Evolutionary conservation across 1,140 invertebrate species (phyloP).

Genomic region (Danaus melanippus): DNA sequence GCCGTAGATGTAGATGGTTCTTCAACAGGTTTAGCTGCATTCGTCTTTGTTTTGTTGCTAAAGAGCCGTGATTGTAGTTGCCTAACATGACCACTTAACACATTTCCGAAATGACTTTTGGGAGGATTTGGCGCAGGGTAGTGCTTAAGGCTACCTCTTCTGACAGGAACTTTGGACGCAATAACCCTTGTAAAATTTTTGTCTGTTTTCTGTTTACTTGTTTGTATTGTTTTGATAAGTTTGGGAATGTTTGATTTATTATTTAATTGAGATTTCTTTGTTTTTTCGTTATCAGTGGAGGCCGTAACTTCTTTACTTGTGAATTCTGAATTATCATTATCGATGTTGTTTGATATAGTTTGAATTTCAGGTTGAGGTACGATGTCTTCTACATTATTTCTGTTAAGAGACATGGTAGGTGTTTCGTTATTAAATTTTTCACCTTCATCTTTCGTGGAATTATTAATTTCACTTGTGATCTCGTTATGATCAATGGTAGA

Average conservation of each 20-base stretch:
- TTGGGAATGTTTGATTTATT: constrained; percentile 60
- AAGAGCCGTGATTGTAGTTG: constrained; percentile 72
- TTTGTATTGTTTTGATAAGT: constrained; percentile 39
- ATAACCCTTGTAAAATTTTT: constrained; percentile 50
- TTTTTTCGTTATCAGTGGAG: constrained; percentile 8
- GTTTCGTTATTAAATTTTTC: no score
- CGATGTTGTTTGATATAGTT: no score
- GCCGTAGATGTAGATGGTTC: constrained; percentile 45
- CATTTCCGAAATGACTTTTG: constrained; percentile 57
- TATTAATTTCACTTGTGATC: no score
- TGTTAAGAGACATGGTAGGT: no score
- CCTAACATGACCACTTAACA: constrained; percentile 70
- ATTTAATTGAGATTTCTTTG: constrained; percentile 10
- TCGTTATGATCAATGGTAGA: no score
- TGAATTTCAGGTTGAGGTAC: no score
- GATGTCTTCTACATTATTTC: no score
- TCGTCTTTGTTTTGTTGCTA: constrained; percentile 44
- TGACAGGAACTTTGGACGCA: constrained; percentile 55
- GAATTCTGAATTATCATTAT: no score
- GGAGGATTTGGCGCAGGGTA: constrained; percentile 54
- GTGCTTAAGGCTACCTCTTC: constrained; percentile 52
- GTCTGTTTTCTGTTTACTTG: constrained; percentile 42
- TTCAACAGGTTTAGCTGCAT: constrained; percentile 23
- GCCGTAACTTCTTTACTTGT: neutral
- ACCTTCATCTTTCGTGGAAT: no score